Evolutionary conservation across 1,140 invertebrate species (phyloP).

Genomic region (Marisa cornuarietis): DNA sequence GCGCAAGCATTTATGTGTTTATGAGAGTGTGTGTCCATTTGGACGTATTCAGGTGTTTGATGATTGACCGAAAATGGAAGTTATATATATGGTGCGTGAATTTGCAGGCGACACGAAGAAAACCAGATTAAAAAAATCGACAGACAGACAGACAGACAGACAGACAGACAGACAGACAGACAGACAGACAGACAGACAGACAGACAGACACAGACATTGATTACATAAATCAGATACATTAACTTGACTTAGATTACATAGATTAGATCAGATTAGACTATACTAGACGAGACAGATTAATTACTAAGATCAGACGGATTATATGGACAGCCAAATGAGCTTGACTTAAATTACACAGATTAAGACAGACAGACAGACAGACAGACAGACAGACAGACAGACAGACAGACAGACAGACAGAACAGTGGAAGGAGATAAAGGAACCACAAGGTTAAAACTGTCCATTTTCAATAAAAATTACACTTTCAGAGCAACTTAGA

Average conservation of each 20-base stretch:
- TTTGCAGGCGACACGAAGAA: neutral
- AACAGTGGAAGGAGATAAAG: neutral
- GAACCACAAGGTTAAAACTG: neutral
- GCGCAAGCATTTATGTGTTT: neutral
- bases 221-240: neutral
- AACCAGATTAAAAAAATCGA: neutral
- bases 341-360: neutral
- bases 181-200: slow-evolving; percentile 1
- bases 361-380: neutral
- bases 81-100: too few relatives aligned
- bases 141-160: slow-evolving; percentile 1
- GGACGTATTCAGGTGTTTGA: neutral
- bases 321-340: neutral
- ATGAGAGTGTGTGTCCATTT: neutral
- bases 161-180: neutral
- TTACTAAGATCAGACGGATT: neutral
- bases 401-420: neutral
- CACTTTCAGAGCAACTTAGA: neutral
- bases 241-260: neutral
- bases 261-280: neutral
- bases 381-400: neutral
- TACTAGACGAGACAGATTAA: neutral
- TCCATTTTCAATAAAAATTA: neutral
- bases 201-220: neutral
- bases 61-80: too few relatives aligned